Conservation (phyloP, 2,113 vertebrate species). For the Gopherus evgoodei region DNA sequence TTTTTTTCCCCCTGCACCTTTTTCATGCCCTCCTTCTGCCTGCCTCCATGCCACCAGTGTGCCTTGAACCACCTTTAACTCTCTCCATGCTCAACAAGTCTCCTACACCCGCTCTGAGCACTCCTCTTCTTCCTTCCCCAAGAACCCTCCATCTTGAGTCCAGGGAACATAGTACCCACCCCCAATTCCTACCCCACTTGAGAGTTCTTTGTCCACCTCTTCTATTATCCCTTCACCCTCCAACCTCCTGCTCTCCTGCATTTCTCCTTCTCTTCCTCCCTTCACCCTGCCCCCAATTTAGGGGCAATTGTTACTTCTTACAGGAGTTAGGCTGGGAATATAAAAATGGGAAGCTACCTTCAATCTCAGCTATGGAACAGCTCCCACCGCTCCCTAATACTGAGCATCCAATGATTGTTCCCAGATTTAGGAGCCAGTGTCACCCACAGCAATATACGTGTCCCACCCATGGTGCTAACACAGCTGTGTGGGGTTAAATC, state of each 20-base stretch:
- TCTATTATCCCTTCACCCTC: neutral
- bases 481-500: neutral
- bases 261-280: neutral
- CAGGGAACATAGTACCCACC: neutral
- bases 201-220: neutral
- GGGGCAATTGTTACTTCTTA: neutral
- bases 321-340: fast-evolving
- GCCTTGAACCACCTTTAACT: neutral
- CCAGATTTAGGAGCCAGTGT: fast-evolving
- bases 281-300: neutral
- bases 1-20: neutral
- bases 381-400: fast-evolving
- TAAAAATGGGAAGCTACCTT: fast-evolving
- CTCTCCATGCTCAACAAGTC: neutral
- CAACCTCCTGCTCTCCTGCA: neutral
- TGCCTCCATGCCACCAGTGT: neutral
- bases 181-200: neutral
- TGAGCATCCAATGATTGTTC: neutral
- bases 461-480: neutral
- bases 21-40: neutral
- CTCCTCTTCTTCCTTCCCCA: neutral
- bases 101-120: neutral
- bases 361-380: neutral
- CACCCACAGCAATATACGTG: fast-evolving
- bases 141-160: neutral